A percentile compares a stretch with the other conserved stretches of the same genome.
These are phyloP conservation scores for Morelia viridis DNA, from an alignment of 2,797 vertebrate species.

Conservation along the genomic window DNA sequence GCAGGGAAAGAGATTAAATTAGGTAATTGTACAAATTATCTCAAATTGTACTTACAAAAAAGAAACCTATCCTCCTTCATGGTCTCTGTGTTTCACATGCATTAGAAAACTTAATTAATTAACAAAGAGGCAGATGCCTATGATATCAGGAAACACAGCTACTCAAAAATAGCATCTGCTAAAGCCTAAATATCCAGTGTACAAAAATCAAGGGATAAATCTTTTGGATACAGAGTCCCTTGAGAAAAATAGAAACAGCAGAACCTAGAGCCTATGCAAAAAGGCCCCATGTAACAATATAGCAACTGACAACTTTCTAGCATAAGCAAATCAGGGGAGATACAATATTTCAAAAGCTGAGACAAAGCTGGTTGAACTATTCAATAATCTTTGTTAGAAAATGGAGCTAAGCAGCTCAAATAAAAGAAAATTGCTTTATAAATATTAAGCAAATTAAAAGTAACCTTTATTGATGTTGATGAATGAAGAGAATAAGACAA, in stretches of 20 bases:
- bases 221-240: neutral
- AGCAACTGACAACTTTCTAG: neutral
- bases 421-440: neutral
- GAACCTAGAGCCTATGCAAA: neutral
- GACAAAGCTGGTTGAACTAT: neutral
- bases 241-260: neutral
- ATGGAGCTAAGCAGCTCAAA: neutral
- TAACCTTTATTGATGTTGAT: neutral
- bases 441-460: neutral
- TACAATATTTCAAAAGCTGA: neutral
- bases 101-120: no score
- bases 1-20: neutral
- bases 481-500: neutral
- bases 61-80: neutral
- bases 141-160: neutral
- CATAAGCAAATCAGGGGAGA: neutral
- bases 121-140: neutral
- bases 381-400: neutral
- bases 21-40: neutral
- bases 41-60: neutral
- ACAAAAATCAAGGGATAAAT: neutral
- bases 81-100: no score
- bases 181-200: neutral
- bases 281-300: neutral
- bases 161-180: neutral